Base-by-base conservation (phyloP, 2,113 vertebrate species). In the Gallinago jamesoni region DNA sequence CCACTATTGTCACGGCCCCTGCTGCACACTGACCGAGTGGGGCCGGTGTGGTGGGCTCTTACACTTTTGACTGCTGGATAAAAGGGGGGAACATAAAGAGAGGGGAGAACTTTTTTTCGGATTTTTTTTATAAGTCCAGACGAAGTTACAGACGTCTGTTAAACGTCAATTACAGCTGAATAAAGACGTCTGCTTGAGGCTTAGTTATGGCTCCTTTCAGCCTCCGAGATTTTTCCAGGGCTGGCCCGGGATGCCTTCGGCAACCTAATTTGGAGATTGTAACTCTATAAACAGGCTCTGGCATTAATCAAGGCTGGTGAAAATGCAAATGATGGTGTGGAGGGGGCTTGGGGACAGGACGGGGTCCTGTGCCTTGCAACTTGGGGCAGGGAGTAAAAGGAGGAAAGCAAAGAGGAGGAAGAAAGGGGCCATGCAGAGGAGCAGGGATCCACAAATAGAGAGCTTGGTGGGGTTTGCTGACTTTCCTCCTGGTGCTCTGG, bases 161-260 rank as follows among this genome's bases (percentile, higher is more conserved):
- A 97, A 98, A 98, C 91, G 95, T 98, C 98, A 98, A 97, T 98
- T 98, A 98, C 94, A 73, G 97, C 97, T 97, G 97, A 97, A 98
- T 98, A 98, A 98, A 98, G 98, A 98, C 86, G 97, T 98, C 98
- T 98, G 98, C 97, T 94, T 37, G 91, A 97, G 45, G 95, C 94
- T 98, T 97, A 98, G 97, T 98, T 97, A 81, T 75, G 94, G 96
- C 96, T 95, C 95, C 96, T 97, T 98, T 98, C 97, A 97, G 95
- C 87, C 66, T 75, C 80, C 39, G 45, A 96, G 97, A 97, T 96
- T 96, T 97, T 97, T 97, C 95, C 97, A 97, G 87, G 95, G 94
- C 66, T 37, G 93, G 95, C 93, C 92, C 31, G 6, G 93, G 97
- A 97, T 97, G 97, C 95, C 97, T 97, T 94, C 84, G 56, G 97